Conservation (phyloP, 2,888 invertebrate genomes). For the Pycnomerus fuliginosus region DNA sequence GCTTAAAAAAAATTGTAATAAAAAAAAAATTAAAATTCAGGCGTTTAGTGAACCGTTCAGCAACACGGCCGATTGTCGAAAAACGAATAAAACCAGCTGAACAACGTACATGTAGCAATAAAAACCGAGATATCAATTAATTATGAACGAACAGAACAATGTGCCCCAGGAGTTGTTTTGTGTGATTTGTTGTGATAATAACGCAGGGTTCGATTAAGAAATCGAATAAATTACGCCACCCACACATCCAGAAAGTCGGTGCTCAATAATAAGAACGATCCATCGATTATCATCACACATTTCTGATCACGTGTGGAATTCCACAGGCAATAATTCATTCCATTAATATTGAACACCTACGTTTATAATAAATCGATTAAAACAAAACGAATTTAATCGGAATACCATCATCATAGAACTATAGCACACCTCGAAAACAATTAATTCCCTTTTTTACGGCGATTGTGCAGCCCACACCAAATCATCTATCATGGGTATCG, state of each 20-base stretch:
- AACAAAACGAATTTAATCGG: slow-evolving; percentile 50
- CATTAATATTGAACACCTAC: slow-evolving; percentile 50
- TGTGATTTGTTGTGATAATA: too few relatives aligned
- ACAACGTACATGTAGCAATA: too few relatives aligned
- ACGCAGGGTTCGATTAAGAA: slow-evolving; percentile 1
- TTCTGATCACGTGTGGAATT: slow-evolving; percentile 19
- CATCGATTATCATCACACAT: slow-evolving; percentile 7
- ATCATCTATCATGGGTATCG: slow-evolving; percentile 55
- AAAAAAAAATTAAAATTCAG: too few relatives aligned
- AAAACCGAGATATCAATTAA: too few relatives aligned
- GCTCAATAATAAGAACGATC: slow-evolving; percentile 1
- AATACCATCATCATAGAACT: slow-evolving; percentile 45
- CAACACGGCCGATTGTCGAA: too few relatives aligned
- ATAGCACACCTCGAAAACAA: slow-evolving; percentile 53
- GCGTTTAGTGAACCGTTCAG: too few relatives aligned
- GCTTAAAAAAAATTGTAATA: too few relatives aligned
- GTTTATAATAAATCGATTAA: slow-evolving; percentile 51
- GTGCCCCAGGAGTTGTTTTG: too few relatives aligned
- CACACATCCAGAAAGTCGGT: neutral
- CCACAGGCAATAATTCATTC: slow-evolving; percentile 38
- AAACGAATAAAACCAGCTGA: too few relatives aligned
- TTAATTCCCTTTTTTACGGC: slow-evolving; percentile 51
- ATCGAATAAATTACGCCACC: slow-evolving; percentile 9
- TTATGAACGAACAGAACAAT: too few relatives aligned
- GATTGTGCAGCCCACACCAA: slow-evolving; percentile 51